phyloP scores from a whole-genome alignment of 1,140 invertebrate genomes.

The Drosophila eugracilis region DNA sequence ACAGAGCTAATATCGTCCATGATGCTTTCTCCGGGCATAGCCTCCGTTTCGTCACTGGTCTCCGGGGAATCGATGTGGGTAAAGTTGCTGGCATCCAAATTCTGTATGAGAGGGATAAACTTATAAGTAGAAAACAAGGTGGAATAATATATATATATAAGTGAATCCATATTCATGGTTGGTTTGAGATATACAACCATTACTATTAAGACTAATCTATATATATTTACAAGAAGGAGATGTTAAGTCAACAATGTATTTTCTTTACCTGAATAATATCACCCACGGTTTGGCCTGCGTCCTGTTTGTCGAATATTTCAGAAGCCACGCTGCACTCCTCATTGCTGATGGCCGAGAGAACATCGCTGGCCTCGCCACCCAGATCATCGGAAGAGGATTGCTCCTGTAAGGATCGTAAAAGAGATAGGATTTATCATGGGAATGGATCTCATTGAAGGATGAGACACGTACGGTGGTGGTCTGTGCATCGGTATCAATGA shows the following conservation, averaged over 20 bases:
- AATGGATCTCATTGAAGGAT: not conserved
- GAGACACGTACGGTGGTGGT: slow-evolving; percentile 72
- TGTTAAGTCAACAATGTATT: not conserved
- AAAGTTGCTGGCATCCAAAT: slow-evolving; percentile 86
- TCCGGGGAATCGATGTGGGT: slow-evolving; percentile 93
- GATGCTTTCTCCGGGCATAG: slow-evolving; percentile 90
- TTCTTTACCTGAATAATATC: slow-evolving; percentile 77
- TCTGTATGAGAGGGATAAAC: slow-evolving; percentile 33
- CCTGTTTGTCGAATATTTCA: slow-evolving; percentile 86
- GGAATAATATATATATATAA: not conserved
- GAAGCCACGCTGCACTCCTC: slow-evolving; percentile 89
- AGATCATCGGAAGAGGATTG: slow-evolving; percentile 78
- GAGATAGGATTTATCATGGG: not conserved
- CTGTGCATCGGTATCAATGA: slow-evolving; percentile 87
- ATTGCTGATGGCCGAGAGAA: slow-evolving; percentile 88
- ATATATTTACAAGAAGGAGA: not conserved
- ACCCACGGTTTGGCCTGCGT: slow-evolving; percentile 61
- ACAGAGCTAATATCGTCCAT: slow-evolving; percentile 92
- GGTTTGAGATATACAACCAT: too few relatives aligned
- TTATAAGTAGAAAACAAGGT: not conserved
- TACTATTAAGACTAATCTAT: too few relatives aligned
- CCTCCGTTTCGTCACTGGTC: slow-evolving; percentile 90
- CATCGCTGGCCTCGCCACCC: slow-evolving; percentile 85
- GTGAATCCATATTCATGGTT: not conserved
- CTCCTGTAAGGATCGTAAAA: slow-evolving; percentile 51